Base-by-base conservation (phyloP, 2,888 invertebrate species). In the Macrophya alboannulata region DNA sequence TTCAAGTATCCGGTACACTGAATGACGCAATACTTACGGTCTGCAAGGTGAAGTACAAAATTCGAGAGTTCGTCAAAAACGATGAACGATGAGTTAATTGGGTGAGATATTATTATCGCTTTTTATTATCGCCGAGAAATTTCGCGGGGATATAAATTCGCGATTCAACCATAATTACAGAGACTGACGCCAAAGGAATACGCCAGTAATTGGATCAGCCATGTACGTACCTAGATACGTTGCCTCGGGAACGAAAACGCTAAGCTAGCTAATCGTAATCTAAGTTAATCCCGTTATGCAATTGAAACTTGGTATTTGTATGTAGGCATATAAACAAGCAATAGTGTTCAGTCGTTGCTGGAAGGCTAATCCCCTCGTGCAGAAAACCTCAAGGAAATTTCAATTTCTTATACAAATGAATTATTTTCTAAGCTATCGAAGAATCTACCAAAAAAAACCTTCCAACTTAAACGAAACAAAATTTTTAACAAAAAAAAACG, bases 1-100 rank as follows among this genome's bases (percentile, higher is more conserved):
- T 99, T 99, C 62, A 99, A 94, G 92, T 98, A 99, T 0, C 99
- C 99, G 4, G 98, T 98, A 92, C 98, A 99, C 91, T 98, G 98
- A 83, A 99, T 97, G 8, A 98, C 97, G 89, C 96, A 96, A 94
- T 97, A 99, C 92, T 97, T 98, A 93, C 96, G 96, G 92, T 98
- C 98, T 95, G 94, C 87, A 91, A 88, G 71, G 72, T 74, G n/a
- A n/a, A n/a, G 12, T 45, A 21, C n/a, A 45, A 74, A n/a, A 31
- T 76, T 85, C 77, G 12, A 68, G 2, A 10, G n/a, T 15, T 31
- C 4, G 4, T 25, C 10, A 1, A 25, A 9, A 55, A 55, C n/a
- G 55, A n/a, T 55, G 6, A 55, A 55, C n/a, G 55, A 55, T 55
- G 1, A 40, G 37, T 17, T 31, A 17, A 55, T 17, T 51, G 55